These are phyloP conservation scores for Desmophyllum pertusum DNA, from an alignment of 92 coral and sea anemone genomes.

Conservation along the genomic window DNA sequence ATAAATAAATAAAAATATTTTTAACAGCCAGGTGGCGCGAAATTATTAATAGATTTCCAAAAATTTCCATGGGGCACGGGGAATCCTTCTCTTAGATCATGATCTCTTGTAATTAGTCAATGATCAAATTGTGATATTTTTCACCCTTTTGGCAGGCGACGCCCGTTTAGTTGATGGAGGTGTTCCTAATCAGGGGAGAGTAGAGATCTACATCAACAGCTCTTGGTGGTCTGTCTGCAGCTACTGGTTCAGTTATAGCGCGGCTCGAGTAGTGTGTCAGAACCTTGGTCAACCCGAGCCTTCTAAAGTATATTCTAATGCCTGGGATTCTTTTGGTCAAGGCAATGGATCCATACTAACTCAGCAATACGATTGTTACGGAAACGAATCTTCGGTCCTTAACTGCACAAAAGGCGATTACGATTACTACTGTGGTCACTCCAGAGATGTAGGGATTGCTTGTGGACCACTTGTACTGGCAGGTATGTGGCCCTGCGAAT, in stretches of 20 bases:
- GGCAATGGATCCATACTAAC: constrained; percentile 6
- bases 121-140: neutral
- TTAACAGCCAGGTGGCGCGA: too few species aligned
- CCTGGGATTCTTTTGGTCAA: neutral
- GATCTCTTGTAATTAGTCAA: too few species aligned
- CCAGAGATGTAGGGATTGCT: neutral
- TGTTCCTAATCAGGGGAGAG: constrained; percentile 23
- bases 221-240: constrained; percentile 24
- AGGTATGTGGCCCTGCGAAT: neutral
- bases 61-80: too few species aligned
- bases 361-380: neutral
- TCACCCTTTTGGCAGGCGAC: neutral
- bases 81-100: too few species aligned
- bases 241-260: neutral
- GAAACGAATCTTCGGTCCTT: neutral
- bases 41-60: too few species aligned
- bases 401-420: neutral
- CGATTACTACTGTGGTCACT: neutral
- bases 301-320: neutral
- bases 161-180: constrained; percentile 29
- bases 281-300: constrained; percentile 5
- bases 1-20: too few species aligned
- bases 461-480: constrained; percentile 4
- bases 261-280: constrained; percentile 11
- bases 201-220: constrained; percentile 29